Conservation (phyloP, 2,888 invertebrate species). For the Nasonia oneida region DNA sequence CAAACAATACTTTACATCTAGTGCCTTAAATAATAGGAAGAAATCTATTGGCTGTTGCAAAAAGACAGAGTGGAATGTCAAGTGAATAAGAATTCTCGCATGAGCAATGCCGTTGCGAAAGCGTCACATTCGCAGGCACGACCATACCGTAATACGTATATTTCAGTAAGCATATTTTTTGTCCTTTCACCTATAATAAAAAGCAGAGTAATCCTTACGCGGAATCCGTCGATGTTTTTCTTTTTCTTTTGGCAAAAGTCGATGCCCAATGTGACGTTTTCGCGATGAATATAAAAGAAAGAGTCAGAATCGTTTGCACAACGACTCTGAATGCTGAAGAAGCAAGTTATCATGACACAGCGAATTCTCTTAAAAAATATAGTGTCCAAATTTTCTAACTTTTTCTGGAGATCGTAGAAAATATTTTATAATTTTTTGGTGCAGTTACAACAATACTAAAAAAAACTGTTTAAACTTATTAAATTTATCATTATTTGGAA, state of each 20-base stretch:
- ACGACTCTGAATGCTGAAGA: neutral
- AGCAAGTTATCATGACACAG: neutral
- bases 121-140: neutral
- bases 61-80: constrained; percentile 8
- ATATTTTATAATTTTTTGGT: too few relatives aligned
- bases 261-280: constrained; percentile 26
- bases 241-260: neutral
- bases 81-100: neutral
- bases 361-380: neutral
- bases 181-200: constrained; percentile 38
- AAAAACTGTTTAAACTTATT: too few relatives aligned
- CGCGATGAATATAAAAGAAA: constrained; percentile 19
- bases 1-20: constrained; percentile 36
- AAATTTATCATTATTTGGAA: neutral
- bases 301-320: neutral
- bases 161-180: neutral
- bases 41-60: constrained; percentile 29
- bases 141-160: neutral
- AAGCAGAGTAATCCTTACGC: constrained; percentile 9
- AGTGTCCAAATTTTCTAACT: neutral
- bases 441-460: too few relatives aligned
- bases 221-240: neutral
- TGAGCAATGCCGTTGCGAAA: constrained; percentile 37
- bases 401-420: too few relatives aligned
- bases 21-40: constrained; percentile 53